Percentiles rank a stretch among this genome's conserved stretches.
These are phyloP conservation scores for Drosophila dunni DNA, from an alignment of 1,140 invertebrate species.

Conservation along the genomic window DNA sequence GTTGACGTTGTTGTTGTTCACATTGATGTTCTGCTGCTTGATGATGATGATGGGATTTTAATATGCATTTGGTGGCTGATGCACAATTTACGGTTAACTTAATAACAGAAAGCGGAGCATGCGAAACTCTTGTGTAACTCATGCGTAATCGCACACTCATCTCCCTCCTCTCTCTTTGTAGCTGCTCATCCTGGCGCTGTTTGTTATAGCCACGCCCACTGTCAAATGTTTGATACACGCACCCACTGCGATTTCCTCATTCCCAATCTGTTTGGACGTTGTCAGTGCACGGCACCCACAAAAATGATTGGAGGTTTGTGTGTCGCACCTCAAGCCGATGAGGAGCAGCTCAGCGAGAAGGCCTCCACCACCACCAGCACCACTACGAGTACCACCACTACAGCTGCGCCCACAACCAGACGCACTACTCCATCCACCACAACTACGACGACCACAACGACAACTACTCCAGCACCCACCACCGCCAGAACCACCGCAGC, in stretches of 20 bases:
- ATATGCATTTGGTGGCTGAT: conserved; percentile 78
- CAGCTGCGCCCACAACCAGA: conserved; percentile 29
- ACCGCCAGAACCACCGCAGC: conserved; percentile 39
- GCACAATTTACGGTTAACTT: conserved; percentile 74
- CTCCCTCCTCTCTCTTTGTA: conserved; percentile 79
- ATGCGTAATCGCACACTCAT: conserved; percentile 12
- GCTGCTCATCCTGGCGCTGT: conserved; percentile 93
- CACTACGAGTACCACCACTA: conserved; percentile 43
- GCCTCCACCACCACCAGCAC: conserved; percentile 73
- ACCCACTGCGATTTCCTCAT: conserved; percentile 95
- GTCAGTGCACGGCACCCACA: conserved; percentile 90
- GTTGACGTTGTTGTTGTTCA: conserved; percentile 50
- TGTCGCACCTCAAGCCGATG: conserved; percentile 72
- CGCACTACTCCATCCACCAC: conserved; percentile 45
- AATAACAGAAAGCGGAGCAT: conserved; percentile 66
- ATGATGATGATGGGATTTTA: conserved; percentile 81
- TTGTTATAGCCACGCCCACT: conserved; percentile 96
- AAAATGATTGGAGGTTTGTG: conserved; percentile 88
- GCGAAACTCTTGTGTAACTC: conserved; percentile 41
- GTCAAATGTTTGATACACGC: conserved; percentile 91
- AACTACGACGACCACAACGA: conserved; percentile 49
- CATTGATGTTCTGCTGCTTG: conserved; percentile 54
- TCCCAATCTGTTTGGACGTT: conserved; percentile 94
- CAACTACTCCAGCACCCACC: conserved; percentile 44
- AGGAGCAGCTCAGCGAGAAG: conserved; percentile 69